Base-by-base conservation (phyloP, 1,140 invertebrate genomes). In the Bombus confusus region DNA sequence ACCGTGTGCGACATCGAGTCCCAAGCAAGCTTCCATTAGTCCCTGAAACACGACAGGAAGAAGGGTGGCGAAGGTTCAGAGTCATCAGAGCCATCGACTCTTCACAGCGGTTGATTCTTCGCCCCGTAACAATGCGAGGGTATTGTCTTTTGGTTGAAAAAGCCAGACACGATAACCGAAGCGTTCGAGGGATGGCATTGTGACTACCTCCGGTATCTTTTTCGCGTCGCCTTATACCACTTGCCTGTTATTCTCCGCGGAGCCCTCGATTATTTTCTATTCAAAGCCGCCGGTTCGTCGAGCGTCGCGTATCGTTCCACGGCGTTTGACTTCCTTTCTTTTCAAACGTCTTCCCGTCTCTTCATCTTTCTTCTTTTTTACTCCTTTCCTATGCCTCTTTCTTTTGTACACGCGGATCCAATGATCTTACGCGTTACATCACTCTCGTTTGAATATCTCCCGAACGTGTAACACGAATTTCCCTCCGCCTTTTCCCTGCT, bases 241-340 rank as follows among this genome's bases (percentile, higher is more conserved):
- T 83, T 83, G n/a, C 41, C 80, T 57, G 80, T 83, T 83, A 83
- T 83, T 83, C 80, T 74, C 72, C 41, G 25, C 80, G 59, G 31
- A 47, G 31, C 72, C 31, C 80, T 75, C 80, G 80, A 82, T 82
- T 82, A 82, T 82, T 82, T 82, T 82, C 80, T 75, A 82, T 82
- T 82, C 69, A 82, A 74, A 82, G 52, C 13, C 25, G 13, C 34
- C 25, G 68, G 25, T 28, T 71, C 68, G 37, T 28, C 25, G 25
- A 39, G 47, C 68, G 47, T 41, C 80, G 68, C 79, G 72, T 76
- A 83, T 83, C 80, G 80, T 59, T 72, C 72, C 57, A 34, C 59
- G 59, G 3, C 41, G n/a, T 57, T 66, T n/a, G 47, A 76, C 80
- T 76, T 76, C 80, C 72, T 76, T 66, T 52, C 72, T 31, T 81